Evolutionary conservation across 2,113 vertebrate genomes (phyloP).

Genomic region (Podilymbus podiceps): DNA sequence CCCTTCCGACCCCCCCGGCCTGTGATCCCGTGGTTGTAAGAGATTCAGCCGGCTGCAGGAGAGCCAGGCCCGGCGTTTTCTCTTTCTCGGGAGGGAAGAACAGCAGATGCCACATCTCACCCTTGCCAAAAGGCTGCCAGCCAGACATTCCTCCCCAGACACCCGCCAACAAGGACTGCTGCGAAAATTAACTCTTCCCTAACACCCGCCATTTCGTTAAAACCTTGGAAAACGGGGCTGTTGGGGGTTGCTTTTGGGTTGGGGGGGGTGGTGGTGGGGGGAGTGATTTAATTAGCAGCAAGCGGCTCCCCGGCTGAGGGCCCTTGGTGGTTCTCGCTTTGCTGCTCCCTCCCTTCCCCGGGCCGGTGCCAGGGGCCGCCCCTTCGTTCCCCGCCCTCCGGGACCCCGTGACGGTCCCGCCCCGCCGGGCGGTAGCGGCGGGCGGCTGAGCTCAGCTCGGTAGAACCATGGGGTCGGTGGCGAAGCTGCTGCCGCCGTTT

Average conservation of each 20-base stretch:
- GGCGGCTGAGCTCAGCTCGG: background rate
- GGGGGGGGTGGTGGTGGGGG: too few species aligned
- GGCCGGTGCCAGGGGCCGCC: background rate
- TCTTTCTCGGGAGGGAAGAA: background rate
- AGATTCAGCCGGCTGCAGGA: background rate
- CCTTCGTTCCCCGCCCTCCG: background rate
- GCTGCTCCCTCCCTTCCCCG: background rate
- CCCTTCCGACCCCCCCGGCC: too few species aligned
- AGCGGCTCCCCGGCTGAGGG: fast-evolving
- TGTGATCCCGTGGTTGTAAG: too few species aligned
- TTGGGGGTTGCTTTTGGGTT: too few species aligned
- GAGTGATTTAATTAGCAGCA: background rate
- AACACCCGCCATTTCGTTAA: too few species aligned
- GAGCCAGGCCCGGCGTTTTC: background rate
- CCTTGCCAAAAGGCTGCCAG: background rate
- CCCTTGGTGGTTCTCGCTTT: fast-evolving
- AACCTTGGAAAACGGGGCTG: too few species aligned
- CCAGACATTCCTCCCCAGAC: background rate
- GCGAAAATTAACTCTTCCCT: background rate
- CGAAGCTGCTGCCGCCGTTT: background rate
- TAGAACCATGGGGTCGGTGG: slow-evolving; percentile 56
- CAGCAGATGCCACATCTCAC: fast-evolving
- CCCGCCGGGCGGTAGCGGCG: background rate
- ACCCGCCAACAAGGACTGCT: background rate
- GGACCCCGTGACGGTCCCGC: background rate